Percentiles rank a stretch among this genome's conserved stretches.
These are phyloP conservation scores for Lepidurus arcticus DNA, from an alignment of 1,140 invertebrate genomes.

Conservation along the genomic window DNA sequence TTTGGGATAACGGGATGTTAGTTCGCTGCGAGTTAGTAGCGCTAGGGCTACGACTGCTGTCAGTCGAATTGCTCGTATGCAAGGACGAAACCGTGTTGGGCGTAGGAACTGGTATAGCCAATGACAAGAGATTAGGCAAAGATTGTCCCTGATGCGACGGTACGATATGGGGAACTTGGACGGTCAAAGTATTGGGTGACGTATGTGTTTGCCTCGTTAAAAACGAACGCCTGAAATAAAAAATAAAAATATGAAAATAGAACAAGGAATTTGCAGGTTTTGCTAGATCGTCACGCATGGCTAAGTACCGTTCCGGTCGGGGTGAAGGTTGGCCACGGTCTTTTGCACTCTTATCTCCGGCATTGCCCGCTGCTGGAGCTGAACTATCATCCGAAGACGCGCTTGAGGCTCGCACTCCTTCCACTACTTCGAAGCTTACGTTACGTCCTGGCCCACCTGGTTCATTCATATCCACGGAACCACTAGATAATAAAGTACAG, in stretches of 20 bases:
- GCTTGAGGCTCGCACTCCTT: constrained; percentile 52
- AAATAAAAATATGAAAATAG: background rate
- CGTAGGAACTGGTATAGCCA: constrained; percentile 32
- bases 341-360: background rate
- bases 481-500: constrained; percentile 47
- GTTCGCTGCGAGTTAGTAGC: constrained; percentile 40
- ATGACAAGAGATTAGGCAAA: constrained; percentile 56
- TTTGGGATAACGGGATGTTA: constrained; percentile 40
- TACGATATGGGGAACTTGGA: constrained; percentile 56
- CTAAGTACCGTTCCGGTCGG: constrained; percentile 38
- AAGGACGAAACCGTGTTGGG: constrained; percentile 14
- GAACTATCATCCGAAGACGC: constrained; percentile 55
- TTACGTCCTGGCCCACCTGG: constrained; percentile 50
- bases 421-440: constrained; percentile 51
- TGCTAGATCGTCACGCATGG: no score
- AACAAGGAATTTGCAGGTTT: background rate
- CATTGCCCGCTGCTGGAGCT: constrained; percentile 35
- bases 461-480: constrained; percentile 67
- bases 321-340: constrained; percentile 36
- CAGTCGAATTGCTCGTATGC: constrained; percentile 35
- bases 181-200: constrained; percentile 66
- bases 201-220: constrained; percentile 38
- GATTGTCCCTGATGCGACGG: constrained; percentile 61
- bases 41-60: constrained; percentile 46
- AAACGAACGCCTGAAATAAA: constrained; percentile 36